Conservation (phyloP, 2,797 vertebrate genomes). For the Peromyscus nudipes region DNA sequence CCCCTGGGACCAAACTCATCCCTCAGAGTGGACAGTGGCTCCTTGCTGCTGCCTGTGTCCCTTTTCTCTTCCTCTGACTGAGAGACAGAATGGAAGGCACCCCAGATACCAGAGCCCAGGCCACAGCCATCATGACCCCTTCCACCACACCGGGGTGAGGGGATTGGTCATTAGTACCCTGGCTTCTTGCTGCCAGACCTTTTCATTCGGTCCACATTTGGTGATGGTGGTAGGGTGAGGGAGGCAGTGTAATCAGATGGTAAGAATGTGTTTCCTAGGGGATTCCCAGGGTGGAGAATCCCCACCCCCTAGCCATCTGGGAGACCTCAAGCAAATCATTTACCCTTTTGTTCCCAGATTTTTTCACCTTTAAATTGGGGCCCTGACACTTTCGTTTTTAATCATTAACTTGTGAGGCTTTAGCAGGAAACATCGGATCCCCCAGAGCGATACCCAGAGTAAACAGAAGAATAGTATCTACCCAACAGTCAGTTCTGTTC, state of each 20-base stretch:
- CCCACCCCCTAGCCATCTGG: neutral
- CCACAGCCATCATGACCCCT: neutral
- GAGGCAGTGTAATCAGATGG: no score
- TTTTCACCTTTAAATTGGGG: neutral
- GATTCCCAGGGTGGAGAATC: neutral
- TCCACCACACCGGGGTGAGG: fast-evolving
- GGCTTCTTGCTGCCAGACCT: neutral
- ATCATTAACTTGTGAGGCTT: neutral
- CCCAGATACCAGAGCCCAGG: neutral
- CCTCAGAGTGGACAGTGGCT: neutral
- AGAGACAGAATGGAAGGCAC: neutral
- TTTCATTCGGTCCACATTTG: neutral
- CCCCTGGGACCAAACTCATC: neutral
- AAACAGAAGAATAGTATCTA: neutral
- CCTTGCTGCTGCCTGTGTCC: neutral
- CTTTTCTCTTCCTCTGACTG: neutral
- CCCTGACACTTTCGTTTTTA: neutral
- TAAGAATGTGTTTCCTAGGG: neutral
- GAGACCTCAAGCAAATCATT: neutral
- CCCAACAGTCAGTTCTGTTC: neutral
- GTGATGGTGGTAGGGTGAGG: neutral
- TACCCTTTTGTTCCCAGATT: neutral
- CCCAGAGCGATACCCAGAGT: neutral
- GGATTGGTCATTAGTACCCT: neutral
- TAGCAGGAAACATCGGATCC: neutral